These are phyloP conservation scores for Psephotus haematonotus DNA, from an alignment of 2,113 vertebrate species.

Conservation along the genomic window DNA sequence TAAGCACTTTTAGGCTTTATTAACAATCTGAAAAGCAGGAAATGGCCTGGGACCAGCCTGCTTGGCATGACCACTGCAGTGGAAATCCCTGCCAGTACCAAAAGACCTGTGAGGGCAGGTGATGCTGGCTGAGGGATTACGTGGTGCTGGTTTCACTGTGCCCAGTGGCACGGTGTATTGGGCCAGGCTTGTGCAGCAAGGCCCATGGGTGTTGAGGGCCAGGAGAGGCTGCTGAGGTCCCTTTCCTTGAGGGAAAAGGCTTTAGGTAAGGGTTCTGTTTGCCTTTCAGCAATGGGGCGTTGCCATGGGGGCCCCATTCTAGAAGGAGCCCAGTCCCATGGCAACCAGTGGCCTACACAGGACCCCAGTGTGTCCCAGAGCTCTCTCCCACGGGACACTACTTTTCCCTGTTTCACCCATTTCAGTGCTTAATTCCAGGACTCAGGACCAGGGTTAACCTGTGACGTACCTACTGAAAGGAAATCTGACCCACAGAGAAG, in stretches of 20 bases:
- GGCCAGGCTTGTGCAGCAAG: background rate
- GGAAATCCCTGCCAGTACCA: background rate
- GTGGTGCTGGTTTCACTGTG: background rate
- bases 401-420: rapidly evolving
- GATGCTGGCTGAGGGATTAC: background rate
- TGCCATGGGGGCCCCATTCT: background rate
- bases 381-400: rapidly evolving
- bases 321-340: background rate
- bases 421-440: background rate
- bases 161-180: background rate
- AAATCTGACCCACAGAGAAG: background rate
- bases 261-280: background rate
- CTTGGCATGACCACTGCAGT: background rate
- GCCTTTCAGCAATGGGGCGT: background rate
- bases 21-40: background rate
- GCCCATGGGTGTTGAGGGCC: background rate
- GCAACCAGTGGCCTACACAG: background rate
- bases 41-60: background rate
- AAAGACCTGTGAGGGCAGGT: background rate
- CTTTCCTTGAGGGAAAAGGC: background rate
- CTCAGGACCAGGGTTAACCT: background rate
- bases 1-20: background rate
- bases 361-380: rapidly evolving
- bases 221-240: background rate
- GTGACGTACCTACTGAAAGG: background rate